Percentiles rank a stretch among this genome's conserved stretches.
phyloP scores from a whole-genome alignment of 2,797 vertebrate genomes.

The Saxicola maurus region DNA sequence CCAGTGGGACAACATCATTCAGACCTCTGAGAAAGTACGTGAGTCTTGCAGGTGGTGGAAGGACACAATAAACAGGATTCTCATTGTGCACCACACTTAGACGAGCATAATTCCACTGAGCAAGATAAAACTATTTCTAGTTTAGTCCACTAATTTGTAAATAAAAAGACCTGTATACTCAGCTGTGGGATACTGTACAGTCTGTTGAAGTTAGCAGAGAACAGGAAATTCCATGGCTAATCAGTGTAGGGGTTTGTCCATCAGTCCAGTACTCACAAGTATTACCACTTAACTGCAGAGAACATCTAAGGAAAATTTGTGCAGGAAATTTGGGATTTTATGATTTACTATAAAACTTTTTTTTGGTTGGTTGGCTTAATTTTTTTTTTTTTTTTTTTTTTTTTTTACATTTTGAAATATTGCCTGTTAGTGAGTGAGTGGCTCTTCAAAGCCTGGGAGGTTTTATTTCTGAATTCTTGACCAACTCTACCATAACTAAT shows the following conservation, averaged over 20 bases:
- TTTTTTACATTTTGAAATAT: not conserved
- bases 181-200: not conserved
- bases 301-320: not conserved
- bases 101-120: not conserved
- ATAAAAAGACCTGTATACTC: not conserved
- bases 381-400: not conserved
- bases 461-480: not conserved
- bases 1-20: not conserved
- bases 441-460: not conserved
- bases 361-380: not conserved
- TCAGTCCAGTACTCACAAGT: not conserved
- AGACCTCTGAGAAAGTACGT: not conserved
- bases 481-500: not conserved
- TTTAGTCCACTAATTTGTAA: not conserved
- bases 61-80: not conserved
- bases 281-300: not conserved
- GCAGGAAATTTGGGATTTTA: not conserved
- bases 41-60: not conserved
- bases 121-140: not conserved
- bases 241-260: not conserved
- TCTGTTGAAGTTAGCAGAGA: not conserved
- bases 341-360: not conserved
- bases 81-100: not conserved
- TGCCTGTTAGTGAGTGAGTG: not conserved
- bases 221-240: not conserved